Evolutionary conservation across 2,113 vertebrate genomes (phyloP).

Genomic region (Chloropsis hardwickii): DNA sequence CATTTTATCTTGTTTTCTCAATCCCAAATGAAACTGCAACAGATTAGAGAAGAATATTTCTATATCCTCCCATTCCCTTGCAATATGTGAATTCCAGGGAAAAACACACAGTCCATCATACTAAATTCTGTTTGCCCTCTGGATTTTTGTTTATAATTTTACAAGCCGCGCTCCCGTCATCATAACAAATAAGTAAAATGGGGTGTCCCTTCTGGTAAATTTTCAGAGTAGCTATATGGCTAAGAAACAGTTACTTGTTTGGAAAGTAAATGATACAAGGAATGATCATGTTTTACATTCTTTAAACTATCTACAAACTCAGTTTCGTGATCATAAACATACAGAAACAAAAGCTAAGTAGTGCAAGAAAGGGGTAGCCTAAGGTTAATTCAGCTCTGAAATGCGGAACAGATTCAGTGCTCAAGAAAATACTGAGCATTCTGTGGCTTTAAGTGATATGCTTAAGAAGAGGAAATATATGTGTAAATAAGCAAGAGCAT

Average conservation of each 20-base stretch:
- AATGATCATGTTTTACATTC: not conserved
- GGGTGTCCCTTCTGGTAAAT: not conserved
- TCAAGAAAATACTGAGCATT: not conserved
- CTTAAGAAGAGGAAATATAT: not conserved
- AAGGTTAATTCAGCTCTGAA: constrained; percentile 29
- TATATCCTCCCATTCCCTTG: not conserved
- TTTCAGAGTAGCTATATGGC: not conserved
- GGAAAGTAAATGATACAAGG: not conserved
- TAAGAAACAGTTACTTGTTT: not conserved
- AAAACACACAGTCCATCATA: not conserved
- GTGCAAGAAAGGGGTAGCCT: not conserved
- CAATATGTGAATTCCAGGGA: not conserved
- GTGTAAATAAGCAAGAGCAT: not conserved
- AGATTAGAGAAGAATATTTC: not conserved
- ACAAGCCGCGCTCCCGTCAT: accelerated
- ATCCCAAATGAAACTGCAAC: not conserved
- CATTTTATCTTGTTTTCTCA: not conserved
- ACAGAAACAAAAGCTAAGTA: not conserved
- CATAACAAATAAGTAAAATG: not conserved
- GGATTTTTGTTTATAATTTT: not conserved
- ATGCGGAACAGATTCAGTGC: not conserved
- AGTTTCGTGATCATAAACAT: not conserved
- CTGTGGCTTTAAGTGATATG: not conserved
- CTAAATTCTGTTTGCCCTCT: not conserved
- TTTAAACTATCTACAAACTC: not conserved